These are phyloP conservation scores for Apis mellifera DNA, from an alignment of 1,140 invertebrate genomes.

Conservation along the genomic window DNA sequence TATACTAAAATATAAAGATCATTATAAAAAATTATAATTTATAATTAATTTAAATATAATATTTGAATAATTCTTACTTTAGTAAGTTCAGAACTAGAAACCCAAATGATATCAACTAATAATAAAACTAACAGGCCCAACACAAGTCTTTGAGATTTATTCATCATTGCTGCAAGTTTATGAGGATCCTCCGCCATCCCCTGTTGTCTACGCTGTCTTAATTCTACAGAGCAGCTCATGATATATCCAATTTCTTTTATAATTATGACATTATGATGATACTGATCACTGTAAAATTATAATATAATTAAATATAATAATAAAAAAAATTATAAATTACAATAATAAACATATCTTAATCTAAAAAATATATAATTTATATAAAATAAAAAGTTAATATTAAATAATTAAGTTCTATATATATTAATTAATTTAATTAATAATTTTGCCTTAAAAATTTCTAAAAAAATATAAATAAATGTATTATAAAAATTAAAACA, in stretches of 20 bases:
- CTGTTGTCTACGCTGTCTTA: slow-evolving; percentile 76
- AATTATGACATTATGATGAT: slow-evolving; percentile 39
- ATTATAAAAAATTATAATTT: background rate
- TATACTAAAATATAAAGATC: slow-evolving; percentile 85
- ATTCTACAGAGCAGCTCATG: slow-evolving; percentile 79
- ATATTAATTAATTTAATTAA: background rate
- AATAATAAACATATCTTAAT: background rate
- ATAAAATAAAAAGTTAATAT: background rate
- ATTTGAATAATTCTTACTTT: slow-evolving; percentile 83
- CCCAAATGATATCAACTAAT: slow-evolving; percentile 94
- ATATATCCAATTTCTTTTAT: background rate
- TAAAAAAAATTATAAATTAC: background rate
- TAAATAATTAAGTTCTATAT: background rate
- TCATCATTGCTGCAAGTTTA: slow-evolving; percentile 82
- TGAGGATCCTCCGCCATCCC: slow-evolving; percentile 80
- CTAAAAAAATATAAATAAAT: background rate
- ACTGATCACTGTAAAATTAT: slow-evolving; percentile 28
- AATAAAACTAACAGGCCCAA: slow-evolving; percentile 89
- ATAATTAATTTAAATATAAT: background rate
- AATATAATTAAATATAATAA: background rate
- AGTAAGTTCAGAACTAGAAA: slow-evolving; percentile 91
- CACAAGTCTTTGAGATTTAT: slow-evolving; percentile 88
- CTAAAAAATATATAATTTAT: background rate
- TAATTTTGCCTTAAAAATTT: background rate
- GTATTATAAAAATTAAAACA: background rate